Evolutionary conservation across 2,888 invertebrate species (phyloP).

Genomic region (Zhuqinia jingwanae): DNA sequence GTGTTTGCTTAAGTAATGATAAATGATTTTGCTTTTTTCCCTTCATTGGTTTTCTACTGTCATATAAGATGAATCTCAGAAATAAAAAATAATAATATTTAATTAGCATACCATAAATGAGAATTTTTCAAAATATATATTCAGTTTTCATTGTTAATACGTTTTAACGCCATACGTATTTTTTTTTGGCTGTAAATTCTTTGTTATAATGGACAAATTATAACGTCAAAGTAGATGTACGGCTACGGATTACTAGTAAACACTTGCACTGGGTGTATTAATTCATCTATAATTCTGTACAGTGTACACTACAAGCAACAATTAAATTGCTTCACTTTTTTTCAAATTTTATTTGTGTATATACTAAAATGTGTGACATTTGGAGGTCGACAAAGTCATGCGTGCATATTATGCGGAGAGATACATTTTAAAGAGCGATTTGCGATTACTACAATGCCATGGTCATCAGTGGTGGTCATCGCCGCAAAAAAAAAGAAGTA

Average conservation of each 20-base stretch:
- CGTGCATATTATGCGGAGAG: neutral
- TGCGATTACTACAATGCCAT: neutral
- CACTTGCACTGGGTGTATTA: constrained; percentile 49
- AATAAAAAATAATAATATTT: constrained; percentile 65
- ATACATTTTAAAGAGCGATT: too few relatives aligned
- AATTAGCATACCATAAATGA: constrained; percentile 70
- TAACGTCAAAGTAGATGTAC: too few relatives aligned
- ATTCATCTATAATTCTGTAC: constrained; percentile 65
- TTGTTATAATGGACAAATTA: too few relatives aligned
- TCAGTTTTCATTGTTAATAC: too few relatives aligned
- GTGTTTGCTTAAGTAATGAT: constrained; percentile 69
- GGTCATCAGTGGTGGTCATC: neutral
- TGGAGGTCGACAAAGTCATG: constrained; percentile 64
- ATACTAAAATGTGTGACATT: constrained; percentile 50
- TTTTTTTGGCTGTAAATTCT: too few relatives aligned
- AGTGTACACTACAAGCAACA: constrained; percentile 56
- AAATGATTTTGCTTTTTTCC: constrained; percentile 66
- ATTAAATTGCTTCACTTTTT: constrained; percentile 56
- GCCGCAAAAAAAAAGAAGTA: constrained; percentile 8
- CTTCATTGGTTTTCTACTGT: constrained; percentile 59
- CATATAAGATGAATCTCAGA: constrained; percentile 24
- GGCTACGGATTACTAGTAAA: constrained; percentile 6
- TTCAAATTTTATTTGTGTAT: too few relatives aligned
- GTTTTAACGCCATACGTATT: too few relatives aligned
- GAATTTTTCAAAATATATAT: constrained; percentile 34